phyloP scores from a whole-genome alignment of 1,140 invertebrate genomes.

The Drosophila navojoa region DNA sequence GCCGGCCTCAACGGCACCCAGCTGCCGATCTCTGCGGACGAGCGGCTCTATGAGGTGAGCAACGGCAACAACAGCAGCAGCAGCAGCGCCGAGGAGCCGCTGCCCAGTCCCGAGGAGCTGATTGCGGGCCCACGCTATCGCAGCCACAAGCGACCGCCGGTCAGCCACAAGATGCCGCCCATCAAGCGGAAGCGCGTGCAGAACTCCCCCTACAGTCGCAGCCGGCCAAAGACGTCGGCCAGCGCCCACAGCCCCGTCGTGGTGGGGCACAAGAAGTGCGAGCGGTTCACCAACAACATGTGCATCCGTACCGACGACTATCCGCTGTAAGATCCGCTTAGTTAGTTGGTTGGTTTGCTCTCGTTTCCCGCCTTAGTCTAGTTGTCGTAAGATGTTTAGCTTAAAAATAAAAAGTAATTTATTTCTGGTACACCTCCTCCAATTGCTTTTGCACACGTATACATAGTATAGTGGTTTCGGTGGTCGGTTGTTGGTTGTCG shows the following conservation, averaged over 20 bases:
- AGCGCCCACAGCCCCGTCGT: conserved; percentile 63
- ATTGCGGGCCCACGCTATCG: conserved; percentile 77
- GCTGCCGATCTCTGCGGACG: conserved; percentile 44
- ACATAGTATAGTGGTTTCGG: conserved; percentile 44
- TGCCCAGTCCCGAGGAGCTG: conserved; percentile 77
- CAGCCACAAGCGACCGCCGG: conserved; percentile 37
- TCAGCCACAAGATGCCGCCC: conserved; percentile 49
- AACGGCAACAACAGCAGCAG: neutral
- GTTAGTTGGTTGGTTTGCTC: conserved; percentile 34
- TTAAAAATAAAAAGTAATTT: conserved; percentile 66
- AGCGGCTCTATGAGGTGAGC: conserved; percentile 43
- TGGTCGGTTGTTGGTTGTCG: conserved; percentile 42
- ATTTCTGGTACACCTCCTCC: conserved; percentile 46
- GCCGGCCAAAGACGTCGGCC: conserved; percentile 58
- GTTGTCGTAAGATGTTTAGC: conserved; percentile 45
- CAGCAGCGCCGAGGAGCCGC: conserved; percentile 53
- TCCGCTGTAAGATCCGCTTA: conserved; percentile 87
- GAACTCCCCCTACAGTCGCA: conserved; percentile 18
- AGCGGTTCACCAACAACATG: conserved; percentile 90
- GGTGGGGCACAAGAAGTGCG: conserved; percentile 85
- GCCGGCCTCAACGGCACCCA: conserved; percentile 75
- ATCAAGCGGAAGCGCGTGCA: conserved; percentile 67
- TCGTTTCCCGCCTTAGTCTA: conserved; percentile 40
- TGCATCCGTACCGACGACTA: conserved; percentile 91
- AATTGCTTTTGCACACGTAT: conserved; percentile 47